phyloP scores from a whole-genome alignment of 2,797 vertebrate species.

The Phrynocephalus guinanensis region DNA sequence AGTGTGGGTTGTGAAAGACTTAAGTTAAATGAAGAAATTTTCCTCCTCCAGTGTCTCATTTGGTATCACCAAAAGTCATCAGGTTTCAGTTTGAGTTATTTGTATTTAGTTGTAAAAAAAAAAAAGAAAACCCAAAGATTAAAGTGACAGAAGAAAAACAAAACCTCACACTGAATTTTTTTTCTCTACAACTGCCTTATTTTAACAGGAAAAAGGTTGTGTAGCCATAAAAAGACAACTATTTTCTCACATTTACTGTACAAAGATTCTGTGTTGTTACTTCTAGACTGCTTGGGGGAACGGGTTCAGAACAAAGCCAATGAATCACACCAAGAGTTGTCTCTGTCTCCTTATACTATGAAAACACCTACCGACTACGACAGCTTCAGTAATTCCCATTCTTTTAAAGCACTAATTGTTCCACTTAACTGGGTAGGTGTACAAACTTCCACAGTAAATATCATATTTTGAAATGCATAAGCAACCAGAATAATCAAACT shows the following conservation, averaged over 20 bases:
- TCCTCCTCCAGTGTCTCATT: slow-evolving; percentile 90
- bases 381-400: neutral
- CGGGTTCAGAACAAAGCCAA: slow-evolving; percentile 3
- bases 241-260: slow-evolving; percentile 5
- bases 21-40: slow-evolving; percentile 93
- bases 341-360: neutral
- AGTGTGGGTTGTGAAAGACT: slow-evolving; percentile 97
- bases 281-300: slow-evolving; percentile 5
- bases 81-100: slow-evolving; percentile 97
- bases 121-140: slow-evolving; percentile 80
- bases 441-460: neutral
- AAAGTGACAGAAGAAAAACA: slow-evolving; percentile 85
- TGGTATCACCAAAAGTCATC: slow-evolving; percentile 97
- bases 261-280: neutral
- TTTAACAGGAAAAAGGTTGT: slow-evolving; percentile 40
- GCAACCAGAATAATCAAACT: neutral
- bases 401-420: neutral
- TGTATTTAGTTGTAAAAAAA: slow-evolving; percentile 99
- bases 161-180: slow-evolving; percentile 77
- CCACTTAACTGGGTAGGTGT: neutral
- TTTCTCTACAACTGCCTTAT: slow-evolving; percentile 69
- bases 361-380: neutral
- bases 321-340: slow-evolving; percentile 4
- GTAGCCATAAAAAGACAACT: slow-evolving; percentile 13
- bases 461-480: slow-evolving; percentile 13